These are phyloP conservation scores for Nebria brevicollis DNA, from an alignment of 2,888 invertebrate genomes.

Conservation along the genomic window DNA sequence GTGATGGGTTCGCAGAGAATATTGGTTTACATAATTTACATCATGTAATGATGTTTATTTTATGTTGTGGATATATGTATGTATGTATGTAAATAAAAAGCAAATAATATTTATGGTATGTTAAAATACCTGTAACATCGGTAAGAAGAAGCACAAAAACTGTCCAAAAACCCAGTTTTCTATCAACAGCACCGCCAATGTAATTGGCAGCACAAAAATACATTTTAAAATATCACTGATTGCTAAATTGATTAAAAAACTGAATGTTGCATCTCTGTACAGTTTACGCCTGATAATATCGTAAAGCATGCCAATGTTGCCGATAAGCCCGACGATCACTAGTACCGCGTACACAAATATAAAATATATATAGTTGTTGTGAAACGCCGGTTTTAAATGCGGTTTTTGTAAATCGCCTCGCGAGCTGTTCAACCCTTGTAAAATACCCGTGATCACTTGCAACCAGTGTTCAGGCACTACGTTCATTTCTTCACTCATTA, in stretches of 20 bases:
- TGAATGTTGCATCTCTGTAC: conserved; percentile 72
- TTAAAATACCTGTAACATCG: conserved; percentile 75
- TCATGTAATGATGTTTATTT: too few relatives aligned
- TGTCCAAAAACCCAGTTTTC: conserved; percentile 80
- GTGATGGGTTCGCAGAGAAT: too few relatives aligned
- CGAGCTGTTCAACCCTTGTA: conserved; percentile 60
- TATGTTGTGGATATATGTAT: too few relatives aligned
- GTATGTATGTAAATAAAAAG: too few relatives aligned
- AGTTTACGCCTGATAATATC: conserved; percentile 66
- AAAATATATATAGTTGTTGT: conserved; percentile 69
- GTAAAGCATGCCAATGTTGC: conserved; percentile 70
- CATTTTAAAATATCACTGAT: conserved; percentile 75
- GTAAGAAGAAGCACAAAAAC: conserved; percentile 76
- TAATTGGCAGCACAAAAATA: conserved; percentile 73
- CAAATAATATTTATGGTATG: too few relatives aligned
- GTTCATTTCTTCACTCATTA: conserved; percentile 22
- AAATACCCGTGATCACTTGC: conserved; percentile 57
- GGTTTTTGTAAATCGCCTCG: conserved; percentile 68
- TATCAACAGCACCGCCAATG: conserved; percentile 73
- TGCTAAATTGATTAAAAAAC: conserved; percentile 74
- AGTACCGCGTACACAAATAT: conserved; percentile 71
- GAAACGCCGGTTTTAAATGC: conserved; percentile 68
- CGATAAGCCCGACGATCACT: conserved; percentile 66
- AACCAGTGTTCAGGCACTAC: conserved; percentile 53
- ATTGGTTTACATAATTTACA: too few relatives aligned